Percentiles rank a stretch among this genome's conserved stretches.
These are phyloP conservation scores for Xylocampa areola DNA, from an alignment of 2,888 invertebrate genomes.

Conservation along the genomic window DNA sequence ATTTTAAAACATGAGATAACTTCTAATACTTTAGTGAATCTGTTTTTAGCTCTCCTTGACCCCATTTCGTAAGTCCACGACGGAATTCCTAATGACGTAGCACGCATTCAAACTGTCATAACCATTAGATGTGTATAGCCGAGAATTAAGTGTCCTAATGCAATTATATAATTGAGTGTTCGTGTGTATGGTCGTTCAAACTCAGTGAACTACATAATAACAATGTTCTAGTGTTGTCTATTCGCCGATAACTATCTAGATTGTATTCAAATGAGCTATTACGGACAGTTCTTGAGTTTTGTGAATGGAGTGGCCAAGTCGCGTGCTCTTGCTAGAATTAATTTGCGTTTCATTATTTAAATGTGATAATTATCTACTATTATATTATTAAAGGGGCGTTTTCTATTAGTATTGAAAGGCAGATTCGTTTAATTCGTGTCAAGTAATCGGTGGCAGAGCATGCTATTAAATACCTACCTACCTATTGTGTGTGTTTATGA, in stretches of 20 bases:
- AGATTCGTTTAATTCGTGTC: slow-evolving; percentile 60
- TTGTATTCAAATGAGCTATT: slow-evolving; percentile 83
- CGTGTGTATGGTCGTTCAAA: slow-evolving; percentile 50
- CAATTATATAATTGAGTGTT: slow-evolving; percentile 58
- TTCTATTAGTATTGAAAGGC: slow-evolving; percentile 68
- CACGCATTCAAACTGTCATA: slow-evolving; percentile 72
- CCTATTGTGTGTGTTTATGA: slow-evolving; percentile 11
- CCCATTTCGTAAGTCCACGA: slow-evolving; percentile 65
- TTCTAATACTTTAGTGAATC: slow-evolving; percentile 45
- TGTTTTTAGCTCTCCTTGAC: slow-evolving; percentile 68
- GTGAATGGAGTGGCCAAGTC: slow-evolving; percentile 76
- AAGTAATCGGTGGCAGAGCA: slow-evolving; percentile 40
- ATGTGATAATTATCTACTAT: slow-evolving; percentile 79
- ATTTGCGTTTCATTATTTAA: slow-evolving; percentile 83
- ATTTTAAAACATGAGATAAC: slow-evolving; percentile 34
- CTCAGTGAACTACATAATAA: slow-evolving; percentile 59
- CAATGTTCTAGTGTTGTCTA: slow-evolving; percentile 53
- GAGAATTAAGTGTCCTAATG: slow-evolving; percentile 60
- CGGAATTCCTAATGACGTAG: slow-evolving; percentile 63
- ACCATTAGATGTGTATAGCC: slow-evolving; percentile 64
- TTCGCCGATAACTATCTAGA: slow-evolving; percentile 66
- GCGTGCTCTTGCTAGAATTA: slow-evolving; percentile 77
- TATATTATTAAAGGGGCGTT: slow-evolving; percentile 75
- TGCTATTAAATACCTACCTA: too few relatives aligned
- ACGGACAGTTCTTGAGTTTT: slow-evolving; percentile 75